Evolutionary conservation across 2,888 invertebrate genomes (phyloP), one percentile per base, ranked within the genome.

Genomic region (Agelastica alni): DNA sequence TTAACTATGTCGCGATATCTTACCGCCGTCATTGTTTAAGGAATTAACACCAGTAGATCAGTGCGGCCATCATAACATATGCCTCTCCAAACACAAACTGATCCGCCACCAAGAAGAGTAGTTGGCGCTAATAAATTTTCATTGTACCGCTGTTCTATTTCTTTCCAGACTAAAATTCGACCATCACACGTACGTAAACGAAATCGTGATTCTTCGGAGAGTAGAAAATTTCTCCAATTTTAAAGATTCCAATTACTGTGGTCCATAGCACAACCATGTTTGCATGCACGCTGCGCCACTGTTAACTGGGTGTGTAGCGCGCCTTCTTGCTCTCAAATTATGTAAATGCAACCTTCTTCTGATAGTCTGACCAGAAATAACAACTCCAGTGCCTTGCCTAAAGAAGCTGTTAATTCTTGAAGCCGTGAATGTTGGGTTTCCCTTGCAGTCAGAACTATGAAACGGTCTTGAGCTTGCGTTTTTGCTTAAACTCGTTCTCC

Each of bases 121-220:
- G 20, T 22, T 42, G 22, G 1, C 9, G 20, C 13, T 28, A 43
- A 14, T 43, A 45, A 31, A 51, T 44, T n/a, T 44, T 44, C 51
- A 51, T 44, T 44, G 5, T 51, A 51, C 44, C 36, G 44, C 20
- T 51, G 44, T 44, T 4, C 36, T 51, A 34, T 36, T 51, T 51
- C 44, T 36, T 36, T 43, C 36, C 26, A 44, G 10, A 44, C 30
- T 7, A 51, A 44, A 22, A 44, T 51, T 44, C 34, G 34, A 36
- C 43, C 34, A 44, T 44, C 51, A 36, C 14, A 44, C 6, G 31
- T 31, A 17, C 31, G 16, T 16, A 31, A 14, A 45, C 30, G 26
- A 28, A 28, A 28, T 17, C 30, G 5, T 22, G 2, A 22, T 2
- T 22, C 22, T 1, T 22, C 22, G 9, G 22, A 22, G 9, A 22